A percentile compares a stretch with the other conserved stretches of the same genome.
Evolutionary conservation across 2,113 vertebrate species (phyloP).

Genomic region (Acanthochromis polyacanthus): DNA sequence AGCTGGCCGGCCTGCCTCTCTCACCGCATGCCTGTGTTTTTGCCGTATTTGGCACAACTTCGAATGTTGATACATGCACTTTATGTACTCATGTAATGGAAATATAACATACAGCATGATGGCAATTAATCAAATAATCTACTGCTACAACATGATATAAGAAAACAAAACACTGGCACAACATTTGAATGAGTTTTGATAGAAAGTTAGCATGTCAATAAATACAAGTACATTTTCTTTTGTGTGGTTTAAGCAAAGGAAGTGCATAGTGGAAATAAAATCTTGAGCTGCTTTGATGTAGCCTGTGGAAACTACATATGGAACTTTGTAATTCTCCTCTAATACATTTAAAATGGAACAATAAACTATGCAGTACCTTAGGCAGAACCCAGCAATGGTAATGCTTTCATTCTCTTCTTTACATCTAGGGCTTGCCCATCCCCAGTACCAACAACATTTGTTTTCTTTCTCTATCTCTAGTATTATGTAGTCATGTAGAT

Average conservation of each 20-base stretch:
- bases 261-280: neutral
- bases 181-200: neutral
- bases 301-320: no score
- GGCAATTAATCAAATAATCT: neutral
- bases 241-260: neutral
- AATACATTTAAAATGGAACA: no score
- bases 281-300: neutral
- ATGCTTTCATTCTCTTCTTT: no score
- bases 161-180: neutral
- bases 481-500: no score
- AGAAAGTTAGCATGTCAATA: neutral
- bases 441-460: no score
- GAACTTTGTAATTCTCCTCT: no score
- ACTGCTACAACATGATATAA: neutral
- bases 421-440: no score
- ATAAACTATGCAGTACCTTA: no score
- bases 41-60: conserved; percentile 1
- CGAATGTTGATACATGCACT: neutral
- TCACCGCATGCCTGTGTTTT: neutral
- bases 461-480: no score
- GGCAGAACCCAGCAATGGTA: no score
- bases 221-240: neutral
- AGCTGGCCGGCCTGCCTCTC: neutral
- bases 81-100: neutral
- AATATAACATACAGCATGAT: neutral